phyloP scores from a whole-genome alignment of 2,797 vertebrate genomes.

The Sebastes cheni region DNA sequence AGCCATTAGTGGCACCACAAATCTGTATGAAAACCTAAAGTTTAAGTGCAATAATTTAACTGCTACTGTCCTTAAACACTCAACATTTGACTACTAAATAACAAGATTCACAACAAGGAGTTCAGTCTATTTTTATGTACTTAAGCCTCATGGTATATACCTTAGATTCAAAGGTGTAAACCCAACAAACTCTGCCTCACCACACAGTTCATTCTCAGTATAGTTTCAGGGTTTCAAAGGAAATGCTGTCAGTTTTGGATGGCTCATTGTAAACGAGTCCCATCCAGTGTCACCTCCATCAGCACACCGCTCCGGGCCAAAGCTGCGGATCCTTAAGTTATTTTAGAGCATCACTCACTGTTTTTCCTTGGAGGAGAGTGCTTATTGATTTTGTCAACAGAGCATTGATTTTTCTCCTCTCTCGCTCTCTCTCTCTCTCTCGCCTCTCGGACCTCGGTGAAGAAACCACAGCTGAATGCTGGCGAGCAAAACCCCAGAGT shows the following conservation, averaged over 20 bases:
- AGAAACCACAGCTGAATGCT: slow-evolving; percentile 54
- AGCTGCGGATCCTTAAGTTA: slow-evolving; percentile 69
- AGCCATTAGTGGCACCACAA: background rate
- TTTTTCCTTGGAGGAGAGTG: slow-evolving; percentile 80
- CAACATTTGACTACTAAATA: background rate
- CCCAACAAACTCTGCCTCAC: background rate
- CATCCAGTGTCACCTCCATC: slow-evolving; percentile 57
- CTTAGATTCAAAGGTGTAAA: background rate
- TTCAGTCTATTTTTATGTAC: background rate
- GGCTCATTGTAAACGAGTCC: slow-evolving; percentile 31
- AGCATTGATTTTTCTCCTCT: slow-evolving; percentile 73
- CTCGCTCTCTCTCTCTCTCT: background rate
- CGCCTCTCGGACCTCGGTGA: slow-evolving; percentile 27
- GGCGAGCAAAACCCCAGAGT: slow-evolving; percentile 48
- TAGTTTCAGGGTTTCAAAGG: slow-evolving; percentile 1
- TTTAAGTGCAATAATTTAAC: background rate
- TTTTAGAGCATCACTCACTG: slow-evolving; percentile 78
- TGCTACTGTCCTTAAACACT: background rate
- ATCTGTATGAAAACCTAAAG: background rate
- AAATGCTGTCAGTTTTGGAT: slow-evolving; percentile 5
- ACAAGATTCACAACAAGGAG: background rate
- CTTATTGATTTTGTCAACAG: slow-evolving; percentile 85
- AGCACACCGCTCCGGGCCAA: slow-evolving; percentile 43
- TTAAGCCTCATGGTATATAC: background rate
- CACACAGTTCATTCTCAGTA: background rate